Percentiles rank a stretch among this genome's conserved stretches.
Conservation (phyloP, 2,113 vertebrate species). For the Polyodon spathula region DNA sequence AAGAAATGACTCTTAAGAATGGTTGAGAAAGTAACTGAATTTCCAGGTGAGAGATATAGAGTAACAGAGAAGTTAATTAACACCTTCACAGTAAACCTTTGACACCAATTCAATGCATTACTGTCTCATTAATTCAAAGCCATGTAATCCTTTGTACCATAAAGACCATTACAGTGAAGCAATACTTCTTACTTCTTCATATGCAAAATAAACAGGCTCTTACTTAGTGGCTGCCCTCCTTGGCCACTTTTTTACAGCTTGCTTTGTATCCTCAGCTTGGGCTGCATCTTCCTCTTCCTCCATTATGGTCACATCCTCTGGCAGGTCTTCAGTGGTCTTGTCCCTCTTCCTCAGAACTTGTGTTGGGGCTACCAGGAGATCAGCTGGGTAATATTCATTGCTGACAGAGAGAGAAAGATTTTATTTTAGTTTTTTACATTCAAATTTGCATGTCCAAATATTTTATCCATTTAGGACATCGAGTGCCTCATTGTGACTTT, state of each 20-base stretch:
- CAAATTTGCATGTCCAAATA: background rate
- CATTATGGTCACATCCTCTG: constrained; percentile 44
- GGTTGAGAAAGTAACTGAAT: background rate
- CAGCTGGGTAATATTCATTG: constrained; percentile 83
- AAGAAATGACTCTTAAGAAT: background rate
- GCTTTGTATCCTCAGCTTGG: constrained; percentile 26
- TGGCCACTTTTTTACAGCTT: constrained; percentile 58
- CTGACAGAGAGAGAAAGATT: constrained; percentile 41
- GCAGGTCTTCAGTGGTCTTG: background rate
- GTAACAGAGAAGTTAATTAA: constrained; percentile 25
- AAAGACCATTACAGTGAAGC: too few species aligned
- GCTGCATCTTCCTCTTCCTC: constrained; percentile 33
- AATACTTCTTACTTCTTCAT: background rate
- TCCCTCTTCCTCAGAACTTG: constrained; percentile 67
- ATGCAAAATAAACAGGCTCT: constrained; percentile 26
- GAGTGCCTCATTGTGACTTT: background rate
- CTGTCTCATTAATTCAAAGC: background rate
- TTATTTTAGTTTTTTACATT: background rate
- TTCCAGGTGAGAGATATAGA: accelerated
- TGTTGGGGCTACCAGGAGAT: constrained; percentile 78
- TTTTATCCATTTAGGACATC: background rate
- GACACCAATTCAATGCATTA: background rate
- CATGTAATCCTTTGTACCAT: background rate
- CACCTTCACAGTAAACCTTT: background rate
- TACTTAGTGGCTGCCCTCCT: constrained; percentile 84